Evolutionary conservation across 2,113 vertebrate genomes (phyloP).

Genomic region (Limnothrissa miodon): DNA sequence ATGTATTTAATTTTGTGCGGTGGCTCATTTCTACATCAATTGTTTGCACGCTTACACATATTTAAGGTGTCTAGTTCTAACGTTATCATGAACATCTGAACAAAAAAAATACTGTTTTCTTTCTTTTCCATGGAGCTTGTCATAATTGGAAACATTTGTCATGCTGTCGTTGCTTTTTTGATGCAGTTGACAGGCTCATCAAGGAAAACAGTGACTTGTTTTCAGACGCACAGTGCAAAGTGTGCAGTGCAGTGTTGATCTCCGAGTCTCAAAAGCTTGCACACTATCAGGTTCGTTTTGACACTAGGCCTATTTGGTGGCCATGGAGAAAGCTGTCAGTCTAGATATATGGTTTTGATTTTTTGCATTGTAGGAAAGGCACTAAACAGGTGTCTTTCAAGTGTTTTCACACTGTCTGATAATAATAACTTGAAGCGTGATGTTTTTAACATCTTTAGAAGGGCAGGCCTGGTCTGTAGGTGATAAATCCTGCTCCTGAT

Average conservation of each 20-base stretch:
- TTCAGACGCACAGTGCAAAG: conserved; percentile 90
- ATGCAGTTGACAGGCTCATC: conserved; percentile 89
- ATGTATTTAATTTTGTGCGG: neutral
- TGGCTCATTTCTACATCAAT: neutral
- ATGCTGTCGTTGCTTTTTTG: conserved; percentile 28
- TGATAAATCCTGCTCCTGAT: too few species aligned
- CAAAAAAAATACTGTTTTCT: too few species aligned
- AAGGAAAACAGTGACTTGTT: conserved; percentile 89
- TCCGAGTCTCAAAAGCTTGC: conserved; percentile 96
- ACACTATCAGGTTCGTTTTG: conserved; percentile 86
- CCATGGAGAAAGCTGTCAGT: neutral
- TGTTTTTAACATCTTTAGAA: too few species aligned
- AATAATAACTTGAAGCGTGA: too few species aligned
- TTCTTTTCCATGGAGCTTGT: too few species aligned
- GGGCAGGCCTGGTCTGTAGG: too few species aligned
- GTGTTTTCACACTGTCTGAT: too few species aligned
- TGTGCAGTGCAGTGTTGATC: conserved; percentile 93
- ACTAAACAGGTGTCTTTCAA: too few species aligned
- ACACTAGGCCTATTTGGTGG: neutral
- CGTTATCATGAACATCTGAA: too few species aligned
- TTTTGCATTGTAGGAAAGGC: too few species aligned
- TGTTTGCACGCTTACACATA: neutral
- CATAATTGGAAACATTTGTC: neutral
- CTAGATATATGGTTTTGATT: neutral
- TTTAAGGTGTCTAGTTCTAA: too few species aligned